A percentile compares a stretch with the other conserved stretches of the same genome.
Evolutionary conservation across 2,113 vertebrate genomes (phyloP).

Genomic region (Cepphus grylle): DNA sequence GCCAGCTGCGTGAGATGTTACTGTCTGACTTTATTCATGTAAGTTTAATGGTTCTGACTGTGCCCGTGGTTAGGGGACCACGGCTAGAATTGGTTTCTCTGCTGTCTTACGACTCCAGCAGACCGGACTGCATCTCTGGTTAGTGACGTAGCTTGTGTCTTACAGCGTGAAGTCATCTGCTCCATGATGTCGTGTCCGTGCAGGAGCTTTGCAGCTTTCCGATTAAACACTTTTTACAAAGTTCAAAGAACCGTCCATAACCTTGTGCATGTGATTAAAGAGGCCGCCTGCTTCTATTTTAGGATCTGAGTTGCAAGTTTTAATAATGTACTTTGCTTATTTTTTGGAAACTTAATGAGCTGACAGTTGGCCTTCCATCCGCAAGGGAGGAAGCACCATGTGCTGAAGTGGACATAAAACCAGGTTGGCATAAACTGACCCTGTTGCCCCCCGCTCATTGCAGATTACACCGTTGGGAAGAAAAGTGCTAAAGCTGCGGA

Average conservation of each 20-base stretch:
- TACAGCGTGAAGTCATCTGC: background rate
- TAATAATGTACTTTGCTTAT: background rate
- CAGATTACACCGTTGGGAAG: slow-evolving; percentile 85
- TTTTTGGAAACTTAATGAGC: background rate
- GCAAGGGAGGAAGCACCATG: background rate
- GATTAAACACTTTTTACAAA: slow-evolving; percentile 11
- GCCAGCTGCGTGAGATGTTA: background rate
- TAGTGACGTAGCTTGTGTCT: background rate
- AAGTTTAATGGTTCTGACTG: background rate
- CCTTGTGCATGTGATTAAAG: background rate
- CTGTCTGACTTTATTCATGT: background rate
- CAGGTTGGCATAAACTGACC: background rate
- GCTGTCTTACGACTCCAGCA: background rate
- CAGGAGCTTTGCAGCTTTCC: slow-evolving; percentile 7
- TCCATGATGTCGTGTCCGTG: background rate
- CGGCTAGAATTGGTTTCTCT: background rate
- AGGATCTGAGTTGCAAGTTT: background rate
- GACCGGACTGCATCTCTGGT: background rate
- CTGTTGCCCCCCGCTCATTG: background rate
- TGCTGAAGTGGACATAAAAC: background rate
- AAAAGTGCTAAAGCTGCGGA: slow-evolving; percentile 74
- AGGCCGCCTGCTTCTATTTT: background rate
- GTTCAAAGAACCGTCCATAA: slow-evolving; percentile 1
- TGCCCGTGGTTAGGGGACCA: background rate
- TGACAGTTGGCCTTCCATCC: background rate